Conservation (phyloP, 2,888 invertebrate species). For the Mythimna albipuncta region DNA sequence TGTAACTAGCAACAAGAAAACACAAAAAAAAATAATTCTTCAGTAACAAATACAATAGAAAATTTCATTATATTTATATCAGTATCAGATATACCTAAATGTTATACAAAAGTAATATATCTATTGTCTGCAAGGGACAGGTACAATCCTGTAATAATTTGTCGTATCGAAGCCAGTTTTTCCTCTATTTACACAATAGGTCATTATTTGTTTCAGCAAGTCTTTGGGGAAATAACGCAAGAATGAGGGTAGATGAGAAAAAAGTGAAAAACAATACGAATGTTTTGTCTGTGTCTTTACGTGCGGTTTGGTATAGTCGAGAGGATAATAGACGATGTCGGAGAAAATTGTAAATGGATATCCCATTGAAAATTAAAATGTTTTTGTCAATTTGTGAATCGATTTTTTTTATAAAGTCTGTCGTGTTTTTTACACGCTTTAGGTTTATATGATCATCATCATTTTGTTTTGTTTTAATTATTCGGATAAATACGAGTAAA, state of each 20-base stretch:
- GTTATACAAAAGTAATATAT: constrained; percentile 49
- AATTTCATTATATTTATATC: constrained; percentile 9
- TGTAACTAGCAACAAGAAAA: too few species aligned
- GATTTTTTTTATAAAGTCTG: neutral
- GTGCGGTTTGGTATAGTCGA: constrained; percentile 40
- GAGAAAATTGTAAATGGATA: constrained; percentile 33
- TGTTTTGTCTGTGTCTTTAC: constrained; percentile 52
- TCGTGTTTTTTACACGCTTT: neutral
- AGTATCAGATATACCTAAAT: constrained; percentile 33
- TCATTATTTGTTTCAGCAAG: constrained; percentile 63
- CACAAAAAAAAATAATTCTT: neutral
- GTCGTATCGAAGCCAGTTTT: constrained; percentile 58
- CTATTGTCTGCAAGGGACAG: constrained; percentile 44
- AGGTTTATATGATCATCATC: too few species aligned
- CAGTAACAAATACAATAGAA: neutral
- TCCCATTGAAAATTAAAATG: neutral
- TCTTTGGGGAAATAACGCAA: constrained; percentile 62
- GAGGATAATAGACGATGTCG: constrained; percentile 24
- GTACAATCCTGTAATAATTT: constrained; percentile 60
- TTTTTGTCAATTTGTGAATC: neutral
- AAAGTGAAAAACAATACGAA: constrained; percentile 46
- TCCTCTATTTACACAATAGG: constrained; percentile 47
- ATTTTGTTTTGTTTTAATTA: too few species aligned
- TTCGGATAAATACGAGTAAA: too few species aligned
- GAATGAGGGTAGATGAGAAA: constrained; percentile 56